phyloP scores from a whole-genome alignment of 2,797 vertebrate species.

The Garrulus glandarius region DNA sequence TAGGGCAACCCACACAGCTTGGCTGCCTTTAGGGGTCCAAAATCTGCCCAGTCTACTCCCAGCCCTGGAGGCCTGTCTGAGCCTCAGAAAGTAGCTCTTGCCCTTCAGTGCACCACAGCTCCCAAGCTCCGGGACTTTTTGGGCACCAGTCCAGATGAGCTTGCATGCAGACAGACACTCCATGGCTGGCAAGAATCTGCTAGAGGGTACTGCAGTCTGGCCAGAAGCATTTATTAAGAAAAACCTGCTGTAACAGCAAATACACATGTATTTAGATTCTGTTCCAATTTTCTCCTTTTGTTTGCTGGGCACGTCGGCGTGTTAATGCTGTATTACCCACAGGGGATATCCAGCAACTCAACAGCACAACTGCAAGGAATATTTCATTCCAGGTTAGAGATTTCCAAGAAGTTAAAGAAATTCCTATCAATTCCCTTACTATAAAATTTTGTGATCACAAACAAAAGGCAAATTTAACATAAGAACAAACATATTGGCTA shows the following conservation, averaged over 20 bases:
- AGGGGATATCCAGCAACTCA: not conserved
- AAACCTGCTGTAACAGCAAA: conserved; percentile 41
- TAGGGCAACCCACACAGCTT: not conserved
- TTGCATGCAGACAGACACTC: not conserved
- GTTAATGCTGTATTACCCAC: not conserved
- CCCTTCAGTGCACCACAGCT: not conserved
- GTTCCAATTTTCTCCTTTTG: not conserved
- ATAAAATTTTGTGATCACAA: not conserved
- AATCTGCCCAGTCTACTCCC: not conserved
- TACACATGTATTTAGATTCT: not conserved
- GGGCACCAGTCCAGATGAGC: not conserved
- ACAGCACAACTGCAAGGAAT: not conserved
- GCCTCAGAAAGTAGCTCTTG: not conserved
- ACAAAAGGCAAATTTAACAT: not conserved
- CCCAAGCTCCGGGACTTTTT: not conserved
- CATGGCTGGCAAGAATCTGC: not conserved
- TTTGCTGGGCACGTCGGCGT: fast-evolving
- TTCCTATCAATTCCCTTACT: not conserved
- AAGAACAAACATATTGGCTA: not conserved
- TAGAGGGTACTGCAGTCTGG: not conserved
- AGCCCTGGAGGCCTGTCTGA: not conserved
- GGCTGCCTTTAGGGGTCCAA: not conserved
- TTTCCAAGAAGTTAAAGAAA: not conserved
- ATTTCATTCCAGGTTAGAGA: not conserved
- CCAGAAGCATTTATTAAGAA: conserved; percentile 10